Conservation (phyloP, 2,888 invertebrate species). For the Homarus gammarus region DNA sequence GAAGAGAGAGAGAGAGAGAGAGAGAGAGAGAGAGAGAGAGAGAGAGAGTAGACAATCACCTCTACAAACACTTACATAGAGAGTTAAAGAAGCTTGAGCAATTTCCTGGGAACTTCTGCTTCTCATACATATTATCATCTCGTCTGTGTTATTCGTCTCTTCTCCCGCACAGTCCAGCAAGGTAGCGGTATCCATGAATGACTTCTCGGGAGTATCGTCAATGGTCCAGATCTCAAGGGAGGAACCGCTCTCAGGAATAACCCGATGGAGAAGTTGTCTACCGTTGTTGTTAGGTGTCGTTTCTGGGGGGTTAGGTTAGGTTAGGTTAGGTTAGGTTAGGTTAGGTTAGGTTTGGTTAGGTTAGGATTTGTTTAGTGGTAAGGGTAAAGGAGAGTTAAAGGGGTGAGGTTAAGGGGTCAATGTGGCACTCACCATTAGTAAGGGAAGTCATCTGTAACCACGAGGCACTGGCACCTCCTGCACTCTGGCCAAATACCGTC, state of each 20-base stretch:
- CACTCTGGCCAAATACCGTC: constrained; percentile 73
- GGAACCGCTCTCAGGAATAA: constrained; percentile 64
- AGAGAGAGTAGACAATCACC: neutral
- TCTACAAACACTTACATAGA: constrained; percentile 57
- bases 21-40: neutral
- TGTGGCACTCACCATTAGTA: constrained; percentile 24
- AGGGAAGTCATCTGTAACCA: constrained; percentile 68
- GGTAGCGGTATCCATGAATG: constrained; percentile 35
- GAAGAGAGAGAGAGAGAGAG: neutral
- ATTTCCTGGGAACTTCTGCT: constrained; percentile 21
- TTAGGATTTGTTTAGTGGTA: no score
- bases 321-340: no score
- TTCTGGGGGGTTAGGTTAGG: no score
- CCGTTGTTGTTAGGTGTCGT: constrained; percentile 21
- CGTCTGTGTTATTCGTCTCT: neutral
- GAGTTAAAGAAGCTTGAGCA: neutral
- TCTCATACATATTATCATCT: constrained; percentile 54
- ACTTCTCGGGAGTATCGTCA: constrained; percentile 24
- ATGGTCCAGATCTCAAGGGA: constrained; percentile 69
- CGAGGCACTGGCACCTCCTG: constrained; percentile 72
- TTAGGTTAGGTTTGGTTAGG: no score
- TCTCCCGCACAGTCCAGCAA: constrained; percentile 6
- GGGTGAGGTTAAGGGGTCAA: neutral
- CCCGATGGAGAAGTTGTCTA: constrained; percentile 53
- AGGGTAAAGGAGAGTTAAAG: neutral